These are phyloP conservation scores for Brienomyrus brachyistius DNA, from an alignment of 2,113 vertebrate species.

Conservation along the genomic window DNA sequence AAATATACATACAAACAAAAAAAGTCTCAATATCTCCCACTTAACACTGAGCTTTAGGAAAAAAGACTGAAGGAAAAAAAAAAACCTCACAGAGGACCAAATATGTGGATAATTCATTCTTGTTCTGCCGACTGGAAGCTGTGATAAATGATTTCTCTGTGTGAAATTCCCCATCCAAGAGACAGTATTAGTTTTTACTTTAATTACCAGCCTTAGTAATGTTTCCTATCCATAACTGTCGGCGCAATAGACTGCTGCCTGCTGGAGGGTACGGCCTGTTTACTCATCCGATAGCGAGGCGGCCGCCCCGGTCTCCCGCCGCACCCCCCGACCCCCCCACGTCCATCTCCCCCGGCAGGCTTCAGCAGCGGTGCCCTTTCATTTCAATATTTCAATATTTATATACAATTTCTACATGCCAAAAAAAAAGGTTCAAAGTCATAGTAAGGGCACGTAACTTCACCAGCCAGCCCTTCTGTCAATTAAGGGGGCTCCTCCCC, in stretches of 20 bases:
- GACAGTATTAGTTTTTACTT: slow-evolving; percentile 97
- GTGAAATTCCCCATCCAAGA: slow-evolving; percentile 81
- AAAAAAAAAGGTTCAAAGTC: slow-evolving; percentile 83
- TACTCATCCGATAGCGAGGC: slow-evolving; percentile 83
- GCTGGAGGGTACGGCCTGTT: slow-evolving; percentile 91
- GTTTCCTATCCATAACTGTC: slow-evolving; percentile 99
- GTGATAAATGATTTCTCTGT: slow-evolving; percentile 87
- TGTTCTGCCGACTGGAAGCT: slow-evolving; percentile 66
- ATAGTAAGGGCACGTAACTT: slow-evolving; percentile 82
- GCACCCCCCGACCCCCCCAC: slow-evolving; percentile 45
- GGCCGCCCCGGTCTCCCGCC: slow-evolving; percentile 70
- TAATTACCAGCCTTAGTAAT: slow-evolving; percentile 94
- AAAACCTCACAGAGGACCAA: slow-evolving; percentile 46
- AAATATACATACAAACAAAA: neutral
- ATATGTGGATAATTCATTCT: slow-evolving; percentile 82
- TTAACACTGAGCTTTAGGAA: neutral
- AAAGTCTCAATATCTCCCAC: neutral
- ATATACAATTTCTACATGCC: slow-evolving; percentile 67
- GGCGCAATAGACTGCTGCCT: slow-evolving; percentile 78
- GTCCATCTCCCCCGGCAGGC: slow-evolving; percentile 52
- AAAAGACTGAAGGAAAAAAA: slow-evolving; percentile 11
- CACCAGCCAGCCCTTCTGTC: slow-evolving; percentile 35
- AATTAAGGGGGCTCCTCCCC: neutral
- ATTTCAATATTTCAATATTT: slow-evolving; percentile 99
- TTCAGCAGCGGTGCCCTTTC: slow-evolving; percentile 69